Percentiles rank a stretch among this genome's conserved stretches.
Evolutionary conservation across 2,113 vertebrate genomes (phyloP).

Genomic region (Poicephalus gulielmi): DNA sequence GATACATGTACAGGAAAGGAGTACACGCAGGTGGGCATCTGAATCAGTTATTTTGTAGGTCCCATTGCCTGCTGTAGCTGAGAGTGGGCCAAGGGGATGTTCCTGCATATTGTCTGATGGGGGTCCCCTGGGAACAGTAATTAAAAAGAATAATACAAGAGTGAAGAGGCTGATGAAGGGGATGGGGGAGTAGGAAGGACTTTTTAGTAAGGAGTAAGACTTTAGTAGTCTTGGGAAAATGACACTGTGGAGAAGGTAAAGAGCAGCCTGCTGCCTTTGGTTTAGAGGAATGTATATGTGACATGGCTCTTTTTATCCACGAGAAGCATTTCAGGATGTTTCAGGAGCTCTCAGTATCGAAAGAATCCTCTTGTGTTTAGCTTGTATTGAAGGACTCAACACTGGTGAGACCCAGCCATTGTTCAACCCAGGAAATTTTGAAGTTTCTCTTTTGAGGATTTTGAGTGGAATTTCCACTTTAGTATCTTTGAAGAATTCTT

Average conservation of each 20-base stretch:
- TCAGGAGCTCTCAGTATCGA: not conserved
- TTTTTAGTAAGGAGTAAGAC: not conserved
- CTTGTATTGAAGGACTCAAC: not conserved
- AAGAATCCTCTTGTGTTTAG: not conserved
- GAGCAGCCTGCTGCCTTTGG: not conserved
- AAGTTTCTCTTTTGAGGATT: not conserved
- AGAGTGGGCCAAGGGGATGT: not conserved
- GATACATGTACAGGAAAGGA: not conserved
- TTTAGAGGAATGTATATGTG: not conserved
- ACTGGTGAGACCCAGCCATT: not conserved
- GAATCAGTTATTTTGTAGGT: not conserved
- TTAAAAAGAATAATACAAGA: not conserved
- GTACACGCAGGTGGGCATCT: rapidly evolving
- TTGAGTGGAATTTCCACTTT: not conserved
- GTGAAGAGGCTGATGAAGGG: not conserved
- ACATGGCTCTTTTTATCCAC: not conserved
- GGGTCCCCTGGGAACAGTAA: not conserved
- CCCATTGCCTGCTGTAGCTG: not conserved
- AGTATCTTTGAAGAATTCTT: not conserved
- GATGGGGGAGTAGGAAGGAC: not conserved
- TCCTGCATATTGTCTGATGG: rapidly evolving
- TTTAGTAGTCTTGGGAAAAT: not conserved
- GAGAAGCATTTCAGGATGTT: not conserved
- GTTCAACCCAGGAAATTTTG: not conserved
- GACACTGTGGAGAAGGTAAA: not conserved